A percentile compares a stretch with the other conserved stretches of the same genome.
Evolutionary conservation across 30 jellyfish, hydroid and myxozoan species (phyloP).

Genomic region (Pseudorhiza aurosa): DNA sequence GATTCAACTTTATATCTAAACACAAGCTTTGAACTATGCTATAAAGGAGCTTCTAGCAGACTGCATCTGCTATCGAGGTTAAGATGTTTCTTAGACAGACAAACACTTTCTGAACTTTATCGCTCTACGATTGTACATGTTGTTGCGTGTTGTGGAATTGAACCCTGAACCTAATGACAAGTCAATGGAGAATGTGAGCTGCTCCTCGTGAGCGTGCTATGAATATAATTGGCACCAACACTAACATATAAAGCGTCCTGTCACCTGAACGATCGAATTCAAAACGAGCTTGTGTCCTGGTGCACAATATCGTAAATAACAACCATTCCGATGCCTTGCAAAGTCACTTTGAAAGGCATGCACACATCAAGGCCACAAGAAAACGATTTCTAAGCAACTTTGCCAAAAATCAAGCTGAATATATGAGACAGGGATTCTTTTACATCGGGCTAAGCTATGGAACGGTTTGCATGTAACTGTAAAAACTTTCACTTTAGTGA

Average conservation of each 20-base stretch:
- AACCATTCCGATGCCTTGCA: no score
- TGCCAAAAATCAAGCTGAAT: constrained; percentile 34
- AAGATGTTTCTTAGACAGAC: constrained; percentile 6
- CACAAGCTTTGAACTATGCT: constrained; percentile 2
- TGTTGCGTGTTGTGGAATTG: not conserved
- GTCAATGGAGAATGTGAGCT: constrained; percentile 14
- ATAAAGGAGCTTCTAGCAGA: constrained; percentile 33
- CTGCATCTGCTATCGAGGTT: constrained; percentile 23
- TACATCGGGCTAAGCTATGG: constrained; percentile 18
- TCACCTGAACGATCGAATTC: constrained; percentile 21
- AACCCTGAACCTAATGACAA: constrained; percentile 8
- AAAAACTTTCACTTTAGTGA: constrained; percentile 23
- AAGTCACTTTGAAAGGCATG: constrained; percentile 20
- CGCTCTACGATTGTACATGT: constrained; percentile 7
- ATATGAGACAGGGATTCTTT: not conserved
- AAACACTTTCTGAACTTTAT: not conserved
- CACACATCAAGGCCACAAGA: constrained; percentile 33
- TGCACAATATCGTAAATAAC: constrained; percentile 14
- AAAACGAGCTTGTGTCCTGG: constrained; percentile 30
- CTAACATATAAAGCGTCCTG: constrained; percentile 14
- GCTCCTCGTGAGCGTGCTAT: constrained; percentile 21
- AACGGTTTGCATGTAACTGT: constrained; percentile 24
- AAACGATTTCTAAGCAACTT: constrained; percentile 22
- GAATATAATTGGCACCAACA: constrained; percentile 1
- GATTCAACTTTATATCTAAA: constrained; percentile 9